Conservation (phyloP, 2,797 vertebrate species). For the Merluccius polli region DNA sequence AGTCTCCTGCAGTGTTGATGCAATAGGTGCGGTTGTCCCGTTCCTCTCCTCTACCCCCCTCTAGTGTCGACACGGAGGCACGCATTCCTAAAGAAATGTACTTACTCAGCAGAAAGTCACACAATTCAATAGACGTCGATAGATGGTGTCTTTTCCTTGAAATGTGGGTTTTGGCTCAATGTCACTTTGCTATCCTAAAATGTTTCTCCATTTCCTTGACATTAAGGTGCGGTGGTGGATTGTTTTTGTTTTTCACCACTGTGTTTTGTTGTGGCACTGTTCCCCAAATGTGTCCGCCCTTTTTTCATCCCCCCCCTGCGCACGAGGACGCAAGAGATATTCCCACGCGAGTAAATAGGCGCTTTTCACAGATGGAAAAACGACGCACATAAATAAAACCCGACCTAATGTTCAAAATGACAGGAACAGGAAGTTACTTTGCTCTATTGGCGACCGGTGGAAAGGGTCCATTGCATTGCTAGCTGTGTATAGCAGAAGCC, state of each 20-base stretch:
- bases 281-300: not conserved
- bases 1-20: conserved; percentile 17
- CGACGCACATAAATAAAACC: no score
- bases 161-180: conserved; percentile 23
- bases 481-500: no score
- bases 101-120: conserved; percentile 13
- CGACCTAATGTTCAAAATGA: no score
- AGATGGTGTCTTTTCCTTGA: conserved; percentile 1
- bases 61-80: conserved; percentile 39
- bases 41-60: conserved; percentile 31
- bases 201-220: not conserved
- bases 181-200: not conserved
- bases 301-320: no score
- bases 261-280: not conserved
- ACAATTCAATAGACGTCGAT: conserved; percentile 1
- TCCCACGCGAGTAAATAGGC: no score
- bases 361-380: no score
- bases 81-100: conserved; percentile 19
- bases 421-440: no score
- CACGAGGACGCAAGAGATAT: no score
- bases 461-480: no score
- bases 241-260: no score
- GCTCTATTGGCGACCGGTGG: no score
- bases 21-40: not conserved
- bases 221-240: not conserved